Percentiles rank a stretch among this genome's conserved stretches.
phyloP scores from a whole-genome alignment of 1,140 invertebrate genomes.

The Rhagoletis pomonella region DNA sequence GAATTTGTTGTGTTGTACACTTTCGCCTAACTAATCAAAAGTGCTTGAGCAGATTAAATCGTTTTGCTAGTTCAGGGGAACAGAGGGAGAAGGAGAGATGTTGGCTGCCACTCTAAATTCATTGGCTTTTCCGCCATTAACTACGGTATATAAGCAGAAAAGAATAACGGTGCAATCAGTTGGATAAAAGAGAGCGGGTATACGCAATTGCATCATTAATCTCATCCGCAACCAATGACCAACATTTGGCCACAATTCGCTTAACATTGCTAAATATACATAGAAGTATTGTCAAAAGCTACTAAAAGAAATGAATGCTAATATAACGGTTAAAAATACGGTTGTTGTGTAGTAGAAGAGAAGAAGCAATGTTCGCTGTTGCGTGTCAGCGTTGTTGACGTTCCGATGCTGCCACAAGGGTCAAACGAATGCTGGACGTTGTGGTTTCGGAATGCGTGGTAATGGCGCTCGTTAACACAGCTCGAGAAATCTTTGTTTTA shows the following conservation, averaged over 20 bases:
- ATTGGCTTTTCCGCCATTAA: background rate
- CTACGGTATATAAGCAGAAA: background rate
- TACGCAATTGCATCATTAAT: constrained; percentile 48
- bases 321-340: constrained; percentile 29
- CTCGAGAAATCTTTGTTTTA: constrained; percentile 33
- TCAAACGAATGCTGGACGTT: background rate
- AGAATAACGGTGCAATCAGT: constrained; percentile 7
- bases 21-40: constrained; percentile 41
- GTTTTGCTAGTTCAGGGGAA: constrained; percentile 4
- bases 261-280: background rate
- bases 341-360: background rate
- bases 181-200: constrained; percentile 23
- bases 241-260: constrained; percentile 33
- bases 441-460: constrained; percentile 19
- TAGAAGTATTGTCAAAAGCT: background rate
- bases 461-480: constrained; percentile 30
- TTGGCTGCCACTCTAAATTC: too few species aligned
- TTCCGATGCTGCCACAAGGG: background rate
- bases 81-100: background rate
- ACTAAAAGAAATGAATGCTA: constrained; percentile 8
- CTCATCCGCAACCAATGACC: constrained; percentile 45
- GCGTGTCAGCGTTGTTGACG: background rate
- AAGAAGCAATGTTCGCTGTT: background rate
- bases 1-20: constrained; percentile 16
- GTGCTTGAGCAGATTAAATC: constrained; percentile 23